Base-by-base conservation (phyloP, 2,888 invertebrate species). In the Drosophila colorata region DNA sequence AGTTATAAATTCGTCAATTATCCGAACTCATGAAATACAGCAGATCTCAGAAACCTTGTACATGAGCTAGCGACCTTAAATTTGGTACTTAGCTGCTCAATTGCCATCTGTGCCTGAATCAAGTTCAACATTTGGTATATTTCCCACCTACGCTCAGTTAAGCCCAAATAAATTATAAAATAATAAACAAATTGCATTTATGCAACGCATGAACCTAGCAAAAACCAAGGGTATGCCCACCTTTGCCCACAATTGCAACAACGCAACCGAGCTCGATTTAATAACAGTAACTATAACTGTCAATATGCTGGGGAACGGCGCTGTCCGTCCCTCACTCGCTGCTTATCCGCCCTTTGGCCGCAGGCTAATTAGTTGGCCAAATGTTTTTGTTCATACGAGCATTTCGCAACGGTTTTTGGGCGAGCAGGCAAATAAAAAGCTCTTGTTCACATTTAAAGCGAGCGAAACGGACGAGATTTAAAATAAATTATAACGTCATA, bases 401-500 rank as follows among this genome's bases (percentile, higher is more conserved):
- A 58, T 75, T 65, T 56, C 5, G 60, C 52, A 60, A 77, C 28
- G 46, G 28, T 11, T 53, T 60, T 73, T 63, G 63, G 23, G 35
- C 8, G 25, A 7, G 2, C 40, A 37, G 43, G 52, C 59, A 61
- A 55, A 81, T 83, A 85, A 85, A 87, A 72, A 52, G 61, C 68
- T 72, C 33, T 77, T 70, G 69, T 69, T 68, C 77, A 46, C 85
- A 82, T 85, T 82, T 87, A 87, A 82, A 87, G 85, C 69, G 68
- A 69, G 69, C 69, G 67, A 80, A 77, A 61, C 87, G 72, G 78
- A 67, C 78, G 87, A 87, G 85, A 85, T 85, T 85, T 88, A 87
- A 85, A 85, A 85, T 86, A 85, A 85, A 85, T 85, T 88, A 85
- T 84, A 85, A 80, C 85, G 85, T 84, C 81, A 77, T 74, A 85